These are phyloP conservation scores for Drosophila anomelani DNA, from an alignment of 2,888 invertebrate genomes.

Conservation along the genomic window DNA sequence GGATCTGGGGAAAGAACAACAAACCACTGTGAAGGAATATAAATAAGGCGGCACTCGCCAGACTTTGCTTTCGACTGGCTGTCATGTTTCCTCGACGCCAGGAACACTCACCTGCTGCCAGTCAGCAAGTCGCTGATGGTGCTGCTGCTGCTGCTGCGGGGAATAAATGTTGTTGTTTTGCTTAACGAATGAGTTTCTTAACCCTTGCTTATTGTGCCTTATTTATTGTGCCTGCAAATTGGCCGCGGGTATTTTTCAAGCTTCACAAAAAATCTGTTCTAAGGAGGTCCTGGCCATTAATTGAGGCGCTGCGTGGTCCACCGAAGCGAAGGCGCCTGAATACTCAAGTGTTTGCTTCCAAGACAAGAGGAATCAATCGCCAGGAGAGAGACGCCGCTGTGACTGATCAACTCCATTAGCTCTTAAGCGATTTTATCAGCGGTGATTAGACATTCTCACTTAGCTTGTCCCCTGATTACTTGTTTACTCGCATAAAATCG, in stretches of 20 bases:
- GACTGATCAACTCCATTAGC: constrained; percentile 33
- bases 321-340: constrained; percentile 15
- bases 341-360: constrained; percentile 11
- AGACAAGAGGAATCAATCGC: constrained; percentile 23
- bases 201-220: constrained; percentile 48
- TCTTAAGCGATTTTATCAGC: constrained; percentile 18
- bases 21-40: background rate
- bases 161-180: constrained; percentile 39
- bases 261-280: constrained; percentile 22
- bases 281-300: constrained; percentile 4
- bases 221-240: constrained; percentile 47
- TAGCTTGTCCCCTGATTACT: constrained; percentile 18
- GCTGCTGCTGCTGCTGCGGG: background rate
- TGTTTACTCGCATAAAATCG: constrained; percentile 1
- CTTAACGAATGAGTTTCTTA: constrained; percentile 63
- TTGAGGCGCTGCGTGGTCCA: constrained; percentile 20
- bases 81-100: constrained; percentile 39
- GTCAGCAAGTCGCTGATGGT: constrained; percentile 7
- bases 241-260: constrained; percentile 2
- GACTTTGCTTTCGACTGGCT: constrained; percentile 30
- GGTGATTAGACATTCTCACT: constrained; percentile 29
- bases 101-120: constrained; percentile 29
- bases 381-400: constrained; percentile 19
- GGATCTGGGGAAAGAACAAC: constrained; percentile 4
- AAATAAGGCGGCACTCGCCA: constrained; percentile 13